Evolutionary conservation across 2,888 invertebrate genomes (phyloP).

Genomic region (Boloria euphrosyne): DNA sequence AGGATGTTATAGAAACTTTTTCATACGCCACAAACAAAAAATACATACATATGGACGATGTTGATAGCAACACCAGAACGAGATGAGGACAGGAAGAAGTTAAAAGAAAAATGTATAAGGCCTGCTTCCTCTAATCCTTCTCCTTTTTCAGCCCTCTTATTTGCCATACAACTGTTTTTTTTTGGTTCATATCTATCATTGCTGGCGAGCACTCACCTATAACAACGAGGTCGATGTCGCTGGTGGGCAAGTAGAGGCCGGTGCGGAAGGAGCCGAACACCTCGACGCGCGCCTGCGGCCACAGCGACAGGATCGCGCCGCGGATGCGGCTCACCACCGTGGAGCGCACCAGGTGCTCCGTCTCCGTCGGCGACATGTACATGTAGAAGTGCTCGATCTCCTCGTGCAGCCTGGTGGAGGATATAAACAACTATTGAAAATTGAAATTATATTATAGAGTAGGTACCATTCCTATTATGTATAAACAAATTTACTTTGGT

Average conservation of each 20-base stretch:
- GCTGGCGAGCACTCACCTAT: constrained; percentile 74
- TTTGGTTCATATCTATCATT: too few species aligned
- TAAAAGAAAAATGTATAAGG: too few species aligned
- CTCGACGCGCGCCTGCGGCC: constrained; percentile 97
- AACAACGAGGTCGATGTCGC: constrained; percentile 87
- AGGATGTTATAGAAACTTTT: too few species aligned
- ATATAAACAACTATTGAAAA: not conserved
- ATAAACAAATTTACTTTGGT: too few species aligned
- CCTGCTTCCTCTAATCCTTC: too few species aligned
- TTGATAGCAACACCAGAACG: too few species aligned
- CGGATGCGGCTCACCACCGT: constrained; percentile 95
- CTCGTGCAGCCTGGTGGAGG: constrained; percentile 90
- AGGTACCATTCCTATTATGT: too few species aligned
- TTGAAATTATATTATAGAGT: not conserved
- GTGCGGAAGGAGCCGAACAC: constrained; percentile 99
- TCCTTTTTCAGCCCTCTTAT: too few species aligned
- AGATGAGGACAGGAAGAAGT: too few species aligned
- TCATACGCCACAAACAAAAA: too few species aligned
- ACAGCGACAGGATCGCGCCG: constrained; percentile 91
- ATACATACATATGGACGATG: too few species aligned
- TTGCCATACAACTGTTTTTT: too few species aligned
- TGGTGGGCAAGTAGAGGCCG: constrained; percentile 98
- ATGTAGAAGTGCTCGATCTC: constrained; percentile 98
- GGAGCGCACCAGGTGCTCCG: constrained; percentile 94
- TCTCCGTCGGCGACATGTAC: constrained; percentile 96